Evolutionary conservation across 2,797 vertebrate species (phyloP), one percentile per base, ranked within the genome.

Genomic region (Danio tinwini): DNA sequence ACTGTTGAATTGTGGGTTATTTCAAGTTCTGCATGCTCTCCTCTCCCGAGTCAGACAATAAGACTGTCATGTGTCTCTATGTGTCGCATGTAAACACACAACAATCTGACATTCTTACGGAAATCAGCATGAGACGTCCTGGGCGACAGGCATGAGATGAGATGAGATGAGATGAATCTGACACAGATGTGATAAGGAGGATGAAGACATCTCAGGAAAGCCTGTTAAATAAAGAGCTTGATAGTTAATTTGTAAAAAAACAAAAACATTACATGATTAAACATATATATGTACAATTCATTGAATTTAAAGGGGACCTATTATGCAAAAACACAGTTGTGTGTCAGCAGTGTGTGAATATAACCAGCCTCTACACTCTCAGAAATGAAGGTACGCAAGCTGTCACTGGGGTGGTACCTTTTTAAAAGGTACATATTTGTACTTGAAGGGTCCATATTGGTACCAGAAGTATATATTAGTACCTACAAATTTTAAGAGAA

Each of bases 21-120:
- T 76, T 68, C 11, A 44, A 47, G 42, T 65, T 61, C 37, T 29
- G 29, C 13, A 10, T 17, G 19, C 6, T 58, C 19, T 42, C 10
- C 17, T 72, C 68, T 63, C 39, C 7, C 2, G 4, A 17, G 52
- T 76, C 52, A 67, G 50, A 76, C 8, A 74, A 55, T 55, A 62
- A 65, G 29, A 29, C 29, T 9, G 10, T 7, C 4, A 7, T 75
- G 49, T 63, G 7, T 3, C 12, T 64, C 12, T 42, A 29, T 29
- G 74, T 29, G 58, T 75, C 37, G 9, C 42, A 58, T 77, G 53
- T 68, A 77, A 76, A 68, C 42, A 58, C 0, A 13, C 29, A 52
- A 16, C 42, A 19, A 61, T 59, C 55, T 74, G 56, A 39, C 44
- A 74, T 13, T 44, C 52, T 72, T 44, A 39, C 21, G 45, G n/a